Percentiles rank a stretch among this genome's conserved stretches.
Evolutionary conservation across 2,888 invertebrate genomes (phyloP).

Genomic region (Acanthosepion esculentum): DNA sequence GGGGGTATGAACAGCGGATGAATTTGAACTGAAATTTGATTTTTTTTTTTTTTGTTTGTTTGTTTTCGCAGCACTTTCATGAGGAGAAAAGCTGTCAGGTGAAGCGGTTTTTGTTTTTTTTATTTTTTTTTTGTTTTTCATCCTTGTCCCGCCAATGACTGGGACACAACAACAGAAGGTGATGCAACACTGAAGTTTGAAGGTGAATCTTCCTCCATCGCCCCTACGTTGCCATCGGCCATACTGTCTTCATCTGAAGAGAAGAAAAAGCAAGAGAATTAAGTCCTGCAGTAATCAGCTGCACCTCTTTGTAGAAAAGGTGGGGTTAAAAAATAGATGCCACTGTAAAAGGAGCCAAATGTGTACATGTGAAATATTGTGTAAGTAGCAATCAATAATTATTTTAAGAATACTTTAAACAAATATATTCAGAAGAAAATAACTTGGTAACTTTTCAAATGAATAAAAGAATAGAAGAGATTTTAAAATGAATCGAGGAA

Average conservation of each 20-base stretch:
- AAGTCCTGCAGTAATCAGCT: not conserved
- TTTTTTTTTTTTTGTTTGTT: not conserved
- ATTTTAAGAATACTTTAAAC: too few species aligned
- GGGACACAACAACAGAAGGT: slow-evolving; percentile 37
- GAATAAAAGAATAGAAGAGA: too few species aligned
- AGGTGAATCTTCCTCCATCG: slow-evolving; percentile 40
- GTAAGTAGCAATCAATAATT: too few species aligned
- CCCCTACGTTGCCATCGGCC: slow-evolving; percentile 12
- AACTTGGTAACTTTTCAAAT: too few species aligned
- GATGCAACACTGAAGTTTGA: slow-evolving; percentile 41
- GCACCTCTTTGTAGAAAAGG: not conserved
- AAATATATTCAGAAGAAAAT: too few species aligned
- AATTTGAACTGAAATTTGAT: not conserved
- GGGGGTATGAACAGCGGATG: too few species aligned
- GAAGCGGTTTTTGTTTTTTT: not conserved
- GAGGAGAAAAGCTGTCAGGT: slow-evolving; percentile 33
- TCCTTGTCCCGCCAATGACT: slow-evolving; percentile 43
- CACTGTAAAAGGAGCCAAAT: too few species aligned
- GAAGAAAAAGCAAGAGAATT: not conserved
- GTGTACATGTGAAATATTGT: too few species aligned
- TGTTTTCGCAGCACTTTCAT: not conserved
- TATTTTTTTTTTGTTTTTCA: not conserved
- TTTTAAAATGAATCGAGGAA: too few species aligned
- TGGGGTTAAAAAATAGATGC: too few species aligned
- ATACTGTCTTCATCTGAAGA: slow-evolving; percentile 44